Evolutionary conservation across 1,140 invertebrate genomes (phyloP).

Genomic region (Drosophila simulans): DNA sequence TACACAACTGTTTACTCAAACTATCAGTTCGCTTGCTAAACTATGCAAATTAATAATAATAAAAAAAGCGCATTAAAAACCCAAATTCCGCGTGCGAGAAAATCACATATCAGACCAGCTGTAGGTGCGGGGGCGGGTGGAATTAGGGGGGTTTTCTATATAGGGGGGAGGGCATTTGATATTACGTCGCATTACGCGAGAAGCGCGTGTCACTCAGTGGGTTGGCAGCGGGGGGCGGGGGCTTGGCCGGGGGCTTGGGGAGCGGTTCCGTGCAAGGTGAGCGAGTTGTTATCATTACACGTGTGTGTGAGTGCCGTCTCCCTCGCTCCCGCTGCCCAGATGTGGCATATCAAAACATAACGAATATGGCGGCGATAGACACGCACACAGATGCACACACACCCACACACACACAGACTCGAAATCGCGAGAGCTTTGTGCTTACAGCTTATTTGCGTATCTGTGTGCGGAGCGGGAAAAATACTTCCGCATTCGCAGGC

Average conservation of each 20-base stretch:
- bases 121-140: background rate
- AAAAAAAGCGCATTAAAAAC: conserved; percentile 61
- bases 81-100: conserved; percentile 50
- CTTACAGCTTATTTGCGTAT: conserved; percentile 66
- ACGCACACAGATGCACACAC: conserved; percentile 15
- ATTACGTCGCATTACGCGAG: conserved; percentile 77
- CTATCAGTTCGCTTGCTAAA: conserved; percentile 33
- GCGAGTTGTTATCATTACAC: conserved; percentile 79
- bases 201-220: conserved; percentile 61
- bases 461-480: conserved; percentile 54
- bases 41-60: conserved; percentile 71
- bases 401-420: background rate
- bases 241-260: conserved; percentile 7
- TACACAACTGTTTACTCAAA: conserved; percentile 53
- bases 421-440: conserved; percentile 30
- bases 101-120: conserved; percentile 37
- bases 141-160: background rate
- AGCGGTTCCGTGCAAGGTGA: conserved; percentile 68
- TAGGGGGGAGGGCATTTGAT: conserved; percentile 19
- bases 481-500: conserved; percentile 74
- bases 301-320: conserved; percentile 21
- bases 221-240: background rate
- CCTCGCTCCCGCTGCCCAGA: conserved; percentile 8
- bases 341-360: conserved; percentile 64
- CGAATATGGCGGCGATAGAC: conserved; percentile 75